Conservation (phyloP, 2,113 vertebrate genomes). For the Acrocephalus kingi region DNA sequence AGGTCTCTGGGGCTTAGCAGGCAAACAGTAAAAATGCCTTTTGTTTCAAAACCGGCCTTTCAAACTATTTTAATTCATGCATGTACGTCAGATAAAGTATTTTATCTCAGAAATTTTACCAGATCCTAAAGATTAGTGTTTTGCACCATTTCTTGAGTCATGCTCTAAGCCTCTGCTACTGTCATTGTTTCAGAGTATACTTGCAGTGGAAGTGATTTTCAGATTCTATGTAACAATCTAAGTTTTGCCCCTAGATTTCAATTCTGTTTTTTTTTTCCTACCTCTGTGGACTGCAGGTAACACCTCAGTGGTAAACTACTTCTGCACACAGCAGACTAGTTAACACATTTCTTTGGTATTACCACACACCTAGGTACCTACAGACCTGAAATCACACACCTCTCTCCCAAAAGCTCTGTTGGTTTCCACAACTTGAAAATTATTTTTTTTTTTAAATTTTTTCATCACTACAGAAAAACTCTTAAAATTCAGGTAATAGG, state of each 20-base stretch:
- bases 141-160: neutral
- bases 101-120: neutral
- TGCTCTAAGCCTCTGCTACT: neutral
- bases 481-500: neutral
- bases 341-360: neutral
- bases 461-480: neutral
- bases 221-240: neutral
- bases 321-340: neutral
- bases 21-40: neutral
- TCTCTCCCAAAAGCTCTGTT: neutral
- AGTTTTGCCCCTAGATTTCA: neutral
- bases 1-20: neutral
- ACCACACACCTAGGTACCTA: neutral
- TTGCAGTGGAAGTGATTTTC: neutral
- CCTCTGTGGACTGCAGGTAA: accelerated
- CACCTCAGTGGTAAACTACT: neutral
- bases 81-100: neutral
- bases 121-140: neutral
- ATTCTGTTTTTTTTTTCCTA: neutral
- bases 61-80: neutral
- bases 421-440: neutral
- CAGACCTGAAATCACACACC: neutral
- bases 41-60: neutral
- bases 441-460: too few relatives aligned
- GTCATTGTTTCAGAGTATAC: neutral